A percentile compares a stretch with the other conserved stretches of the same genome.
phyloP scores from a whole-genome alignment of 2,888 invertebrate genomes.

The Drosophila setosimentum region DNA sequence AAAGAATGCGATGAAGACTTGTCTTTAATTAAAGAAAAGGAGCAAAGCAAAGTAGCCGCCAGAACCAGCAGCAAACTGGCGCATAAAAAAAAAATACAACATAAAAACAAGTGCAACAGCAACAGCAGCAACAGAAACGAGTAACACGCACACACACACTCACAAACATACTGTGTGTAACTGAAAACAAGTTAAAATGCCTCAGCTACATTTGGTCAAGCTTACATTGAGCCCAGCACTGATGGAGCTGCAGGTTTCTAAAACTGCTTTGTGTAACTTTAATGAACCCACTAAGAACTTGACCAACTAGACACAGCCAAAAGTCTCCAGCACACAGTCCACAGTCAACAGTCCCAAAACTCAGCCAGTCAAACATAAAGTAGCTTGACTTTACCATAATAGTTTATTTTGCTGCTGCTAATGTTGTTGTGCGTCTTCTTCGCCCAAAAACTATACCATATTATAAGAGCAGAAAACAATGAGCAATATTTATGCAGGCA shows the following conservation, averaged over 20 bases:
- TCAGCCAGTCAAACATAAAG: constrained; percentile 46
- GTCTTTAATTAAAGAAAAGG: constrained; percentile 77
- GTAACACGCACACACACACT: constrained; percentile 53
- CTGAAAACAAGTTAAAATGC: constrained; percentile 77
- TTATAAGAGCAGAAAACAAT: constrained; percentile 62
- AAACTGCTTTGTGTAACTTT: constrained; percentile 66
- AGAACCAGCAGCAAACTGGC: constrained; percentile 30
- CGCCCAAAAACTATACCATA: constrained; percentile 13
- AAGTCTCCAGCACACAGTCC: background rate
- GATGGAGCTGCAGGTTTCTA: constrained; percentile 51
- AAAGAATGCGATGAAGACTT: constrained; percentile 75
- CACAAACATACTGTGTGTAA: constrained; percentile 46
- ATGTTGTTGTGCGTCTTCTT: constrained; percentile 3
- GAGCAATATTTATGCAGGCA: constrained; percentile 75
- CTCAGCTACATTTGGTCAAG: constrained; percentile 78
- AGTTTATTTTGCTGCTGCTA: constrained; percentile 34
- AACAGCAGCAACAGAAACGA: constrained; percentile 55
- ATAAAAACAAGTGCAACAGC: constrained; percentile 40
- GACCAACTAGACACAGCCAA: constrained; percentile 36
- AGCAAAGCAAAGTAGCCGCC: constrained; percentile 44
- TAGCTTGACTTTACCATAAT: constrained; percentile 51
- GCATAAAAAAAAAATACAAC: constrained; percentile 38
- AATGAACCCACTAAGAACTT: constrained; percentile 74
- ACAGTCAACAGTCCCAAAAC: constrained; percentile 9
- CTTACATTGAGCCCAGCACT: constrained; percentile 58